Evolutionary conservation across 2,113 vertebrate genomes (phyloP).

Genomic region (Cnemophilus loriae): DNA sequence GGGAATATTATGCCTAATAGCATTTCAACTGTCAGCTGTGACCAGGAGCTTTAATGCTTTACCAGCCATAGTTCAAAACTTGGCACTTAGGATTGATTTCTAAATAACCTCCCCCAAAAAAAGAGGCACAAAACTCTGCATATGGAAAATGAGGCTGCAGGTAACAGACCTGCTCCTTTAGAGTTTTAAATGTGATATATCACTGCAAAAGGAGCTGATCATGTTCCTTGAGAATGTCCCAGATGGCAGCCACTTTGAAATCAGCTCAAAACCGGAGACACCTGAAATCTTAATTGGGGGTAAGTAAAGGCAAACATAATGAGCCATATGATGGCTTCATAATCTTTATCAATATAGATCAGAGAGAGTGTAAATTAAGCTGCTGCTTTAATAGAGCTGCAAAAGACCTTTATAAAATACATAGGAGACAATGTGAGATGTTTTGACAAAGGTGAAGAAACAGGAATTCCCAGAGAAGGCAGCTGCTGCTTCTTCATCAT

Average conservation of each 20-base stretch:
- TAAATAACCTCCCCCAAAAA: background rate
- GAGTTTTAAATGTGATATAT: background rate
- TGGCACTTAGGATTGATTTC: background rate
- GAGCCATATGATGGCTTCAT: constrained; percentile 47
- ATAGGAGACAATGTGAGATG: constrained; percentile 45
- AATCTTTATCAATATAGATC: constrained; percentile 57
- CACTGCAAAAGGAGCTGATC: background rate
- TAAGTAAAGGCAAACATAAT: constrained; percentile 56
- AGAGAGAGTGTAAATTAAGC: constrained; percentile 18
- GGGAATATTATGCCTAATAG: background rate
- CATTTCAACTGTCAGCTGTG: background rate
- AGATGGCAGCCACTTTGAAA: constrained; percentile 42
- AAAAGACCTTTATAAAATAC: constrained; percentile 49
- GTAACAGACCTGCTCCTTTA: background rate
- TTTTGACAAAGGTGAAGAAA: constrained; percentile 62
- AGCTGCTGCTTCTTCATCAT: background rate
- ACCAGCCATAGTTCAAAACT: background rate
- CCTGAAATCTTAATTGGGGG: constrained; percentile 58
- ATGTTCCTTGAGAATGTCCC: background rate
- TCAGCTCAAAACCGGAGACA: constrained; percentile 43
- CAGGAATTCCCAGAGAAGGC: constrained; percentile 46
- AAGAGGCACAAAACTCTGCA: background rate
- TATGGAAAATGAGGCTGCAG: background rate
- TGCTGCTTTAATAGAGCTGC: constrained; percentile 33
- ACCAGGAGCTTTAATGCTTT: background rate